Conservation (phyloP, 2,888 invertebrate species). For the Tenthredo amoena region DNA sequence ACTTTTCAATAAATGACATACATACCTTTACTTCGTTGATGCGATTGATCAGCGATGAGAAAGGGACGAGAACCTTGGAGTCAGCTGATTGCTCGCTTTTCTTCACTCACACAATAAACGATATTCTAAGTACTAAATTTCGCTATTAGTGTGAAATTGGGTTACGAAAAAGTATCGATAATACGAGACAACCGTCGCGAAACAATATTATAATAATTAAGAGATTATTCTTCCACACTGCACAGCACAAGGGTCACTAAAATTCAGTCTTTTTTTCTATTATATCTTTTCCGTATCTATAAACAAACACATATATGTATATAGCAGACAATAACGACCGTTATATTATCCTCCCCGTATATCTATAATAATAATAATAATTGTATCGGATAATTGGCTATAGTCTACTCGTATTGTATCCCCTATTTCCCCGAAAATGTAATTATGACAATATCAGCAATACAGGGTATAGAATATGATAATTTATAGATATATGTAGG, state of each 20-base stretch:
- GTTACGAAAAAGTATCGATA: neutral
- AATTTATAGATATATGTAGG: neutral
- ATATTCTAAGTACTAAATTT: neutral
- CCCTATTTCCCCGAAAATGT: neutral
- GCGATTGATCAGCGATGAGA: neutral
- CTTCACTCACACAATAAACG: constrained; percentile 7
- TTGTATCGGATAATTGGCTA: neutral
- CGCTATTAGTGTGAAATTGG: neutral
- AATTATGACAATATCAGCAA: neutral
- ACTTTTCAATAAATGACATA: neutral
- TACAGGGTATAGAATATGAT: neutral
- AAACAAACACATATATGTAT: neutral
- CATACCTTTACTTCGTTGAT: neutral
- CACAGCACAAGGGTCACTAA: constrained; percentile 43
- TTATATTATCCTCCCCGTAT: neutral
- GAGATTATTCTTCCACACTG: neutral
- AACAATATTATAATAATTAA: neutral
- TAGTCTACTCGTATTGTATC: neutral
- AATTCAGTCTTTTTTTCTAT: neutral
- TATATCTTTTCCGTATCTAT: neutral
- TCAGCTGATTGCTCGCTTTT: constrained; percentile 51
- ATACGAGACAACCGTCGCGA: neutral
- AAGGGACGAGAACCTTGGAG: constrained; percentile 40
- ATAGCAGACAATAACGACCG: neutral
- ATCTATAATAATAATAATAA: neutral